These are phyloP conservation scores for Folsomia manolachei DNA, from an alignment of 2,888 invertebrate species.

Conservation along the genomic window DNA sequence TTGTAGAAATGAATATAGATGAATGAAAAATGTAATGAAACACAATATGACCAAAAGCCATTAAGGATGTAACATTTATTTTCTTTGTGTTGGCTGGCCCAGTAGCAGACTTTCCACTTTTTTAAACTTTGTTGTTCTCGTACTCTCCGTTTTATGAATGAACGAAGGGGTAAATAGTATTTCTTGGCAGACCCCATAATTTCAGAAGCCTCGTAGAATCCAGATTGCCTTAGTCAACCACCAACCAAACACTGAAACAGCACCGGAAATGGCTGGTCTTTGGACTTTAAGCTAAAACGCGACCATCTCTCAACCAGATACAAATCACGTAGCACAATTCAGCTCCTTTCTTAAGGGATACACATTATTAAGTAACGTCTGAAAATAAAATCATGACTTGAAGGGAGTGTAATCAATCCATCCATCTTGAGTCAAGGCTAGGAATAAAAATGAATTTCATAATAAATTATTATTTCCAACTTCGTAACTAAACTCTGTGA, in stretches of 20 bases:
- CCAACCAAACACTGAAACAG: slow-evolving; percentile 23
- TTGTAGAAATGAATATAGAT: too few relatives aligned
- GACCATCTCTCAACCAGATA: too few relatives aligned
- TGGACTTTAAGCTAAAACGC: neutral
- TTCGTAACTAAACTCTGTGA: neutral
- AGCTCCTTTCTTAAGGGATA: too few relatives aligned
- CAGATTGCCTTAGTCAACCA: neutral
- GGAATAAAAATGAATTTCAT: neutral
- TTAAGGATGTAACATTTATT: neutral
- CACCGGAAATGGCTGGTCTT: slow-evolving; percentile 36
- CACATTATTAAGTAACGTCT: too few relatives aligned
- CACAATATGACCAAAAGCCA: neutral
- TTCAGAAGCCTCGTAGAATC: too few relatives aligned
- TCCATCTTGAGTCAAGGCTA: neutral
- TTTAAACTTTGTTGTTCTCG: slow-evolving; percentile 26
- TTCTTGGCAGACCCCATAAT: neutral
- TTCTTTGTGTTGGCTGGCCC: slow-evolving; percentile 31
- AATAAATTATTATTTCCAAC: neutral
- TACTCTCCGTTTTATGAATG: slow-evolving; percentile 45
- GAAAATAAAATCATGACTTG: neutral
- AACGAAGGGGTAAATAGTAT: slow-evolving; percentile 31
- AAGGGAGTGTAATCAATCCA: slow-evolving; percentile 8
- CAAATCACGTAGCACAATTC: too few relatives aligned
- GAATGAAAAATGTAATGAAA: too few relatives aligned
- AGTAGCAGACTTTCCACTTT: slow-evolving; percentile 40